phyloP scores from a whole-genome alignment of 2,113 vertebrate genomes.

The Prietella phreatophila region DNA sequence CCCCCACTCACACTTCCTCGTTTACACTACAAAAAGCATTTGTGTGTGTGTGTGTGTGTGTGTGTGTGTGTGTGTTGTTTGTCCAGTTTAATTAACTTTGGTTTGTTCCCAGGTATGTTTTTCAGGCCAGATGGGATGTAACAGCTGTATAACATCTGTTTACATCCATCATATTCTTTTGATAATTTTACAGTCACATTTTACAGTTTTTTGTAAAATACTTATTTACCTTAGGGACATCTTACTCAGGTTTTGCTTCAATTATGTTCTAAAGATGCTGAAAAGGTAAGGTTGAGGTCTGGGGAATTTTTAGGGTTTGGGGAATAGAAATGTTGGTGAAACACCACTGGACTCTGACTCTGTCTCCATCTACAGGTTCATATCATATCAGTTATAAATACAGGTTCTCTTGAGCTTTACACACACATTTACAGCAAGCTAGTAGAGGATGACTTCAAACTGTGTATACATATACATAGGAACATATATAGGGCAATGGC shows the following conservation, averaged over 20 bases:
- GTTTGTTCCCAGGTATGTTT: background rate
- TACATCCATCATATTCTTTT: background rate
- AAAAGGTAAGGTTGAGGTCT: background rate
- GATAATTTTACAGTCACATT: background rate
- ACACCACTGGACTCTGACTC: conserved; percentile 27
- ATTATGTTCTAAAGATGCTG: background rate
- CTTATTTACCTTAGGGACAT: background rate
- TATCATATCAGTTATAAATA: background rate
- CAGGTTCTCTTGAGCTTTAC: background rate
- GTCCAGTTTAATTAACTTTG: background rate
- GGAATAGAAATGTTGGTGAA: background rate
- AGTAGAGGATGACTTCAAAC: background rate
- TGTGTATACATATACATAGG: background rate
- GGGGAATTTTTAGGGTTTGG: background rate
- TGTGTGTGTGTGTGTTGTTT: background rate
- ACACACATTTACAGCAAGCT: background rate
- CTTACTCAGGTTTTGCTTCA: background rate
- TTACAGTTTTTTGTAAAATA: background rate
- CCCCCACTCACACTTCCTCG: no score
- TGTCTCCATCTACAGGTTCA: conserved; percentile 53
- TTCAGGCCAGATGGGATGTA: background rate
- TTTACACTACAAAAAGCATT: no score
- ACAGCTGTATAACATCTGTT: background rate
- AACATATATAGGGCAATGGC: background rate
- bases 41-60: background rate